Evolutionary conservation across 2,797 vertebrate species (phyloP).

Genomic region (Masticophis lateralis): DNA sequence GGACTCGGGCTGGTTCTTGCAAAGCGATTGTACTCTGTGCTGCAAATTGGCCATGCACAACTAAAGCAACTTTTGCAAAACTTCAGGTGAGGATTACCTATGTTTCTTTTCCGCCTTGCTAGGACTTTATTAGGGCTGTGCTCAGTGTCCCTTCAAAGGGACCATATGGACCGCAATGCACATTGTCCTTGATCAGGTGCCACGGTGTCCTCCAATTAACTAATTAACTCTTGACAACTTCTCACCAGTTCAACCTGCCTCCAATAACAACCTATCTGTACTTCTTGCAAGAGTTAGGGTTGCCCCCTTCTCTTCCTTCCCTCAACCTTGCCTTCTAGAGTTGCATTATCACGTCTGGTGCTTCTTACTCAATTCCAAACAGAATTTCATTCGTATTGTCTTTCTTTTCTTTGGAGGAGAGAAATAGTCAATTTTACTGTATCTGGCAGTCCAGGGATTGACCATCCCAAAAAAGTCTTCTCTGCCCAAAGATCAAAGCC

Average conservation of each 20-base stretch:
- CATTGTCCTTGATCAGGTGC: background rate
- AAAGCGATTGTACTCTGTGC: background rate
- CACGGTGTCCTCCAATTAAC: background rate
- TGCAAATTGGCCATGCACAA: background rate
- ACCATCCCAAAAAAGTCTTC: background rate
- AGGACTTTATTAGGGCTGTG: background rate
- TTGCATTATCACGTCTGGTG: background rate
- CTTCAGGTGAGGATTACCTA: background rate
- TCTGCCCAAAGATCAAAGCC: background rate
- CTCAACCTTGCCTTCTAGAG: background rate
- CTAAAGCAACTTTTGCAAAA: background rate
- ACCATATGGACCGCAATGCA: background rate
- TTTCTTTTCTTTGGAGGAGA: background rate
- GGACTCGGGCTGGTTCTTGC: no score
- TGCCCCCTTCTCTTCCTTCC: background rate
- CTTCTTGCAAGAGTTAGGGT: background rate
- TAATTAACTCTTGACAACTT: background rate
- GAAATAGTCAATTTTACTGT: background rate
- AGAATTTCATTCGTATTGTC: background rate
- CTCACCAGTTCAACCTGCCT: background rate
- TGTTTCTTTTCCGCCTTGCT: background rate
- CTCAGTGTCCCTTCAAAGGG: background rate
- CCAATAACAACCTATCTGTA: background rate
- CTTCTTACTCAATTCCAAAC: background rate
- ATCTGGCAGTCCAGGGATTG: background rate